A percentile compares a stretch with the other conserved stretches of the same genome.
These are phyloP conservation scores for Blastobasis lacticolella DNA, from an alignment of 2,888 invertebrate genomes.

Conservation along the genomic window DNA sequence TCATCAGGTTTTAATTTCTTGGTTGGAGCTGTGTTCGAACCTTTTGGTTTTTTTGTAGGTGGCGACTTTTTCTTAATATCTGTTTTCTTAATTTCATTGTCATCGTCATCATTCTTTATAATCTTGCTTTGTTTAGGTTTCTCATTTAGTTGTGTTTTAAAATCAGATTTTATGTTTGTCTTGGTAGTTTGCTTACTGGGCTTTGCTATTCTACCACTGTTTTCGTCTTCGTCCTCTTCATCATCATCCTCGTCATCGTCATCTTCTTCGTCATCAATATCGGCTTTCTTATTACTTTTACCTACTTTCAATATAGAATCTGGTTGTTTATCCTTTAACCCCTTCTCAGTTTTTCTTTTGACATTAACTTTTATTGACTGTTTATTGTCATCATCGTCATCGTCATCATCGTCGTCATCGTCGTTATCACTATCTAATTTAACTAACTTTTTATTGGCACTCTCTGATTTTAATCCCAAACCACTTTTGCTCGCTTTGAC, in stretches of 20 bases:
- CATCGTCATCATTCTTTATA: conserved; percentile 15
- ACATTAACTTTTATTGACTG: background rate
- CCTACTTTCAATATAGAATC: too few species aligned
- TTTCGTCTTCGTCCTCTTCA: conserved; percentile 11
- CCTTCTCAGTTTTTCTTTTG: background rate
- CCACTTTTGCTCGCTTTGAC: conserved; percentile 15
- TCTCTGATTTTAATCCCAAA: conserved; percentile 11
- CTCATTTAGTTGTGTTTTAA: background rate
- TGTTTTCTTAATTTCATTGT: conserved; percentile 5
- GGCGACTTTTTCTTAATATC: conserved; percentile 6
- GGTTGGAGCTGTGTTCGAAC: background rate
- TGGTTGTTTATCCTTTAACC: too few species aligned
- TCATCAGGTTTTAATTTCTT: conserved; percentile 5
- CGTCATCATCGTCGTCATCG: conserved; percentile 18
- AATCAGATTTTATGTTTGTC: conserved; percentile 4
- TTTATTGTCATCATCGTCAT: conserved; percentile 10
- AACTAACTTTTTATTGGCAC: conserved; percentile 3
- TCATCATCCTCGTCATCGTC: conserved; percentile 11
- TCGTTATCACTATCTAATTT: conserved; percentile 16
- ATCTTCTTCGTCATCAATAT: conserved; percentile 5
- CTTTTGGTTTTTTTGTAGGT: conserved; percentile 5
- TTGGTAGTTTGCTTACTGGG: conserved; percentile 1
- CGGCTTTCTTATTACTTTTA: background rate
- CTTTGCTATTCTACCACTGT: conserved; percentile 5
- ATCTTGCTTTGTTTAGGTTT: conserved; percentile 15